These are phyloP conservation scores for Mythimna vitellina DNA, from an alignment of 2,888 invertebrate species.

Conservation along the genomic window DNA sequence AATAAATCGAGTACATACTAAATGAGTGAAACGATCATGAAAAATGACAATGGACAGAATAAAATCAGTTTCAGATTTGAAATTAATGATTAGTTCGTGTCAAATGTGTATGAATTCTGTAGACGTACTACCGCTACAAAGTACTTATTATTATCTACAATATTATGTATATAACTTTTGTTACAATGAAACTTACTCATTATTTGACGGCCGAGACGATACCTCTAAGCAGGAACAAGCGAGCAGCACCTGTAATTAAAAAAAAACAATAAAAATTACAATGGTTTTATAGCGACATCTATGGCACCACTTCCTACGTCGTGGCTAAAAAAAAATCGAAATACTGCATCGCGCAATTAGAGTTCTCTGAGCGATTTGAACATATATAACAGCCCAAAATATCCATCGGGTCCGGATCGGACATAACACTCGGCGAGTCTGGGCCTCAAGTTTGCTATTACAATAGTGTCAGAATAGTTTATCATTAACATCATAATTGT, in stretches of 20 bases:
- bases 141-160: slow-evolving; percentile 33
- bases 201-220: slow-evolving; percentile 76
- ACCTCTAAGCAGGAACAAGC: slow-evolving; percentile 72
- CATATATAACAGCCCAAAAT: no score
- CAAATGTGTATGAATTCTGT: slow-evolving; percentile 35
- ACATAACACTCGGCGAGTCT: no score
- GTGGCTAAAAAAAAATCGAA: no score
- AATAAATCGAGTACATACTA: neutral
- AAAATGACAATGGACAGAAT: slow-evolving; percentile 30
- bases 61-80: slow-evolving; percentile 62
- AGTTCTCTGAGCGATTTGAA: no score
- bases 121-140: slow-evolving; percentile 30
- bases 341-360: no score
- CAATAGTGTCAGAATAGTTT: no score
- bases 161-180: neutral
- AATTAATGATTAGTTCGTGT: slow-evolving; percentile 59
- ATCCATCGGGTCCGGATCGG: no score
- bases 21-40: neutral
- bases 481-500: no score
- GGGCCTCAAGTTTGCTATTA: no score
- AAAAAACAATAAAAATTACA: slow-evolving; percentile 3
- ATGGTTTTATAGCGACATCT: no score
- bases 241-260: slow-evolving; percentile 78
- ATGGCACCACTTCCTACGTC: no score
- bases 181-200: slow-evolving; percentile 76